Conservation (phyloP, 2,113 vertebrate species). For the Myocastor coypus region DNA sequence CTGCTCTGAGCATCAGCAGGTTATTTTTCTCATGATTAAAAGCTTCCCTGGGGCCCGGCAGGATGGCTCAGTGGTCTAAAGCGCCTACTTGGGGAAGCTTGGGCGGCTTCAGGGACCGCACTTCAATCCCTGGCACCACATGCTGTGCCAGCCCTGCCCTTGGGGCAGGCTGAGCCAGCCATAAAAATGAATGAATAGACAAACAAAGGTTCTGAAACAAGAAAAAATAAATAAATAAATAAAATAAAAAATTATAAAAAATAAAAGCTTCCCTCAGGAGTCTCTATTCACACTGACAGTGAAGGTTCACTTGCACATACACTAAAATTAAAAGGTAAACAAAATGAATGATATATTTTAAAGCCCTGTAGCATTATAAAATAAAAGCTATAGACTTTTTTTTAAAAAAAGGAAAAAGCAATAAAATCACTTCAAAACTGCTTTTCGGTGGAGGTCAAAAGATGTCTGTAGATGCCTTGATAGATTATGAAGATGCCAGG, state of each 20-base stretch:
- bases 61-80: too few relatives aligned
- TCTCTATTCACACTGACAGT: not conserved
- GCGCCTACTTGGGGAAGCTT: too few relatives aligned
- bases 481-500: not conserved
- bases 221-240: too few relatives aligned
- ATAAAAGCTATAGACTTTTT: not conserved
- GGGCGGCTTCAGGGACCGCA: too few relatives aligned
- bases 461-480: not conserved
- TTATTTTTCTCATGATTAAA: not conserved
- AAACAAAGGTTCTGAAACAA: too few relatives aligned
- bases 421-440: not conserved
- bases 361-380: not conserved
- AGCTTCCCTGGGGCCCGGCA: too few relatives aligned
- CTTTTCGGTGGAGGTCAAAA: not conserved
- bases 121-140: too few relatives aligned
- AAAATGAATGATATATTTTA: conserved; percentile 12
- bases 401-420: not conserved
- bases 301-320: not conserved
- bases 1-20: not conserved
- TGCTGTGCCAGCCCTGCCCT: too few relatives aligned
- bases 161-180: too few relatives aligned
- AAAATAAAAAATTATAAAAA: too few relatives aligned
- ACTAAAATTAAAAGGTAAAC: conserved; percentile 18
- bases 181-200: too few relatives aligned
- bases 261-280: not conserved